Evolutionary conservation across 30 jellyfish, hydroid and myxozoan species (phyloP).

Genomic region (Turritopsis dohrnii): DNA sequence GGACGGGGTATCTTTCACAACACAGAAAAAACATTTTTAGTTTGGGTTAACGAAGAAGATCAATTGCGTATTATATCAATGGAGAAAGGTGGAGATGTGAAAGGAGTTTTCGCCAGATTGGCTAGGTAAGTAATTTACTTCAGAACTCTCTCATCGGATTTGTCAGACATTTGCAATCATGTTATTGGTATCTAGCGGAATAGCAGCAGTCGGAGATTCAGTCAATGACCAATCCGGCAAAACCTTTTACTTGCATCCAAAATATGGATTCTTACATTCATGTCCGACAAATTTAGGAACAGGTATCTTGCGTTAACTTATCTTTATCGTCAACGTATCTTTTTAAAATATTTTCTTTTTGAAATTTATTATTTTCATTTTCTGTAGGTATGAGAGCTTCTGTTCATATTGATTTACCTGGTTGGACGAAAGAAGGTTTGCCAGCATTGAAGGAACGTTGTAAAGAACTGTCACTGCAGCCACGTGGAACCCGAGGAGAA

Average conservation of each 20-base stretch:
- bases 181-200: not conserved
- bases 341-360: too few relatives aligned
- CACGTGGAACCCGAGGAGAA: slow-evolving; percentile 32
- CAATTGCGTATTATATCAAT: slow-evolving; percentile 34
- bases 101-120: slow-evolving; percentile 23
- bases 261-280: slow-evolving; percentile 16
- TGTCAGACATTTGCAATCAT: not conserved
- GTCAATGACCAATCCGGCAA: slow-evolving; percentile 2
- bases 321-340: not conserved
- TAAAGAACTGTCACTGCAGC: slow-evolving; percentile 8
- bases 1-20: slow-evolving; percentile 54
- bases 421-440: slow-evolving; percentile 23
- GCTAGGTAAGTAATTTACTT: not conserved
- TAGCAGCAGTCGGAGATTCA: not conserved
- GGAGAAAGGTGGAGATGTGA: slow-evolving; percentile 32
- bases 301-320: not conserved
- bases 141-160: not conserved
- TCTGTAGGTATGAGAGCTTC: slow-evolving; percentile 23
- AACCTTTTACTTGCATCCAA: not conserved
- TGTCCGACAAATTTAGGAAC: slow-evolving; percentile 34
- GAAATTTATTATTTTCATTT: too few relatives aligned
- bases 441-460: slow-evolving; percentile 21
- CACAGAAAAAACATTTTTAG: not conserved
- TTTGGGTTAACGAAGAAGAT: slow-evolving; percentile 44
- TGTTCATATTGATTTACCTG: slow-evolving; percentile 27